These are phyloP conservation scores for Urocynchramus pylzowi DNA, from an alignment of 2,113 vertebrate species.

Conservation along the genomic window DNA sequence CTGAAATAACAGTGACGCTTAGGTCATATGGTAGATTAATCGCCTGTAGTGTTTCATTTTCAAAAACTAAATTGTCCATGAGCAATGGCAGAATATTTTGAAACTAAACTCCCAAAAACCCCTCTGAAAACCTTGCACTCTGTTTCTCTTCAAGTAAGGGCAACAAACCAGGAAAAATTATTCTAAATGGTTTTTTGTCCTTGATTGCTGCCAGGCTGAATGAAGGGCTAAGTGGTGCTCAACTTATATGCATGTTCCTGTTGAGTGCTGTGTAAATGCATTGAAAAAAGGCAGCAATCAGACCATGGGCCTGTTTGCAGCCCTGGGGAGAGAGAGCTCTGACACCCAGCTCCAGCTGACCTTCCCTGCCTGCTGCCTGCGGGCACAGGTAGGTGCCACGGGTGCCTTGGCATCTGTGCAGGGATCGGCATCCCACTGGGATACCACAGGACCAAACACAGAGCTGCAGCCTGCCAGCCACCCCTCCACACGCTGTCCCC, in stretches of 20 bases:
- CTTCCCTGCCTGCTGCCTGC: neutral
- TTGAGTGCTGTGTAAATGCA: neutral
- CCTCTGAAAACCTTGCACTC: neutral
- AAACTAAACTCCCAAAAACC: neutral
- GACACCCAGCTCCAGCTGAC: neutral
- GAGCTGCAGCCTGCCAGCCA: neutral
- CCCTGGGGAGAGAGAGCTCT: neutral
- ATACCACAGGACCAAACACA: neutral
- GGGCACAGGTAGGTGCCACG: accelerated
- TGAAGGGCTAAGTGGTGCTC: neutral
- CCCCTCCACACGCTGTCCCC: accelerated
- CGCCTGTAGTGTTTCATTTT: slow-evolving; percentile 15
- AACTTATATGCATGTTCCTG: accelerated
- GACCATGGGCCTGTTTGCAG: accelerated
- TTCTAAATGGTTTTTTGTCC: neutral
- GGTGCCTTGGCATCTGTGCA: neutral
- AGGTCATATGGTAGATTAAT: neutral
- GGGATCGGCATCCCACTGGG: accelerated
- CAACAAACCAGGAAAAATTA: neutral
- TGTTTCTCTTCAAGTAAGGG: slow-evolving; percentile 17
- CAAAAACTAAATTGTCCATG: slow-evolving; percentile 18
- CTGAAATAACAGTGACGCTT: slow-evolving; percentile 35
- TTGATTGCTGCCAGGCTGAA: neutral
- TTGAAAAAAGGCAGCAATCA: neutral
- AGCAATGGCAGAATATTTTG: neutral